Conservation (phyloP, 2,888 invertebrate species). For the Ornithoptera priamus region DNA sequence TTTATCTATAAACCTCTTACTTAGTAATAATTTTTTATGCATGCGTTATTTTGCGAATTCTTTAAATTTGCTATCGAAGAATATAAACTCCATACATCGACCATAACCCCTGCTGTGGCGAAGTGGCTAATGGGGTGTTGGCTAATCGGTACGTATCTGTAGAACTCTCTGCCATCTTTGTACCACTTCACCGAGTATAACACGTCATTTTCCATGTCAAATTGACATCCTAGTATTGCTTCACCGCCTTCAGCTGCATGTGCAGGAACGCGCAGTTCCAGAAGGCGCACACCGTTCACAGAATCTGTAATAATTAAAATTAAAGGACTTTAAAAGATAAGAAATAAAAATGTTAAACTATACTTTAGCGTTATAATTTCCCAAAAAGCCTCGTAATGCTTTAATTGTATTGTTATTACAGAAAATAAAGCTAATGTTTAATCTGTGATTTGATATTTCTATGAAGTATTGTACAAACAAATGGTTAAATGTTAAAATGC, state of each 20-base stretch:
- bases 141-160: conserved; percentile 88
- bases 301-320: conserved; percentile 3
- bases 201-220: conserved; percentile 86
- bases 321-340: neutral
- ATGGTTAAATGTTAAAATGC: no score
- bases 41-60: neutral
- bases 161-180: conserved; percentile 91
- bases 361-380: no score
- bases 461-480: no score
- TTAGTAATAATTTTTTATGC: neutral
- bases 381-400: no score
- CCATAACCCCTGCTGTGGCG: conserved; percentile 85
- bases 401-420: no score
- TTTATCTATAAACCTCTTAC: neutral
- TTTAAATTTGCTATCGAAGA: neutral
- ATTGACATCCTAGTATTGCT: conserved; percentile 88
- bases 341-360: no score
- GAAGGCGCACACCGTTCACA: conserved; percentile 80
- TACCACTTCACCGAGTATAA: conserved; percentile 96
- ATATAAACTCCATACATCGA: conserved; percentile 86
- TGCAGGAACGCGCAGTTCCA: conserved; percentile 88
- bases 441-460: no score
- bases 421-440: no score
- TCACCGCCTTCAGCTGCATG: conserved; percentile 87
- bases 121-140: conserved; percentile 87